Evolutionary conservation across 2,113 vertebrate species (phyloP).

Genomic region (Barnardius zonarius): DNA sequence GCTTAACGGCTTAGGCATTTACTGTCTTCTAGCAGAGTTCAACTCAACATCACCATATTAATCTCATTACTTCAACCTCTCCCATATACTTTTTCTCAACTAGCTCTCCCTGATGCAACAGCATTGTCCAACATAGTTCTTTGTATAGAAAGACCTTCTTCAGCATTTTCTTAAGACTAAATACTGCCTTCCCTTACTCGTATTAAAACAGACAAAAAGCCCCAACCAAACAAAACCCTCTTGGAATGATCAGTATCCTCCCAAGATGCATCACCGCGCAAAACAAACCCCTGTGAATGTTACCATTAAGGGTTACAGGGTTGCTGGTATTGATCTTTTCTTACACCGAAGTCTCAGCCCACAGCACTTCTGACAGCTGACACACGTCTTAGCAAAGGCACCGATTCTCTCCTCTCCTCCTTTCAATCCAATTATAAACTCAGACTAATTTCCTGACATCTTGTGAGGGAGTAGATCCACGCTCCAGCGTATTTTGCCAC

Average conservation of each 20-base stretch:
- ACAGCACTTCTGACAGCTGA: not conserved
- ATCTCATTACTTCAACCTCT: not conserved
- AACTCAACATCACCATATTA: not conserved
- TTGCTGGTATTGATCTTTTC: not conserved
- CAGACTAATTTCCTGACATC: slow-evolving; percentile 26
- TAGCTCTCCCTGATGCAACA: not conserved
- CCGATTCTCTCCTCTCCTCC: not conserved
- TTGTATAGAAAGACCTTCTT: not conserved
- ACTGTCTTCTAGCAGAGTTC: not conserved
- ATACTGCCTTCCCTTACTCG: not conserved
- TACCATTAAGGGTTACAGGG: not conserved
- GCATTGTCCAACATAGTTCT: not conserved
- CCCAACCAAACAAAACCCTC: not conserved
- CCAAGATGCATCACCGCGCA: not conserved
- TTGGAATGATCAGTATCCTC: not conserved
- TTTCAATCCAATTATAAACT: slow-evolving; percentile 40
- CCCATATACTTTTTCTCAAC: not conserved
- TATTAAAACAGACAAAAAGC: not conserved
- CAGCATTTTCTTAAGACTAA: not conserved
- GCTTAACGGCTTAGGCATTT: not conserved
- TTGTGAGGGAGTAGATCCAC: not conserved
- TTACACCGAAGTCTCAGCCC: not conserved
- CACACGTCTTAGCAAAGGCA: fast-evolving
- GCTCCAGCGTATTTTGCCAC: not conserved
- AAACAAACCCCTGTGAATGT: not conserved